Conservation (phyloP, 2,888 invertebrate species). For the Scaptodrosophila latifasciaeformis region DNA sequence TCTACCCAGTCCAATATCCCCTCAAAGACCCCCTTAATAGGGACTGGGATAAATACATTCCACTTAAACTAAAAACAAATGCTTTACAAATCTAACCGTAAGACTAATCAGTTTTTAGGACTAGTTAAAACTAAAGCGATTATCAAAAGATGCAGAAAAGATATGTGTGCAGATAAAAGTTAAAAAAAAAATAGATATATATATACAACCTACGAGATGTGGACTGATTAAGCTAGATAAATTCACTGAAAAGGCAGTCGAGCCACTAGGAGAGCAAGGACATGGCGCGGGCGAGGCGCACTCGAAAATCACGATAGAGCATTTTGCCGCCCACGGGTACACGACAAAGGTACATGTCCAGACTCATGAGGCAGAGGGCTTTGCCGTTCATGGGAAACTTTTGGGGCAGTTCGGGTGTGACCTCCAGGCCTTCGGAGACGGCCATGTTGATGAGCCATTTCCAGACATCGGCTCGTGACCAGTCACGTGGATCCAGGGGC, state of each 20-base stretch:
- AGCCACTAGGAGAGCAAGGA: slow-evolving; percentile 74
- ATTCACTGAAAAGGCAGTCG: slow-evolving; percentile 1
- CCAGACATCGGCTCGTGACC: slow-evolving; percentile 83
- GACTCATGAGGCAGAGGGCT: slow-evolving; percentile 85
- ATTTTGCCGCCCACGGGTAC: slow-evolving; percentile 82
- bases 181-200: slow-evolving; percentile 17
- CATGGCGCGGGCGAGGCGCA: slow-evolving; percentile 82
- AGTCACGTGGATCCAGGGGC: slow-evolving; percentile 81
- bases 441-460: slow-evolving; percentile 80
- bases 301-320: slow-evolving; percentile 82
- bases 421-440: slow-evolving; percentile 75
- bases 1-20: slow-evolving; percentile 1
- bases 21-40: background rate
- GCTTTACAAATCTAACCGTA: slow-evolving; percentile 34
- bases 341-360: slow-evolving; percentile 83
- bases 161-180: slow-evolving; percentile 29
- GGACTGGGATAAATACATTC: background rate
- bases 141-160: too few species aligned
- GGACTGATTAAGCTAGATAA: slow-evolving; percentile 34
- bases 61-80: background rate
- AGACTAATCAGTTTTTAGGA: slow-evolving; percentile 36
- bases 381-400: slow-evolving; percentile 89
- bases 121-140: slow-evolving; percentile 37
- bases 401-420: slow-evolving; percentile 72
- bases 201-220: slow-evolving; percentile 11